Percentiles rank a stretch among this genome's conserved stretches.
These are phyloP conservation scores for Bubo scandiacus DNA, from an alignment of 2,113 vertebrate species.

Conservation along the genomic window DNA sequence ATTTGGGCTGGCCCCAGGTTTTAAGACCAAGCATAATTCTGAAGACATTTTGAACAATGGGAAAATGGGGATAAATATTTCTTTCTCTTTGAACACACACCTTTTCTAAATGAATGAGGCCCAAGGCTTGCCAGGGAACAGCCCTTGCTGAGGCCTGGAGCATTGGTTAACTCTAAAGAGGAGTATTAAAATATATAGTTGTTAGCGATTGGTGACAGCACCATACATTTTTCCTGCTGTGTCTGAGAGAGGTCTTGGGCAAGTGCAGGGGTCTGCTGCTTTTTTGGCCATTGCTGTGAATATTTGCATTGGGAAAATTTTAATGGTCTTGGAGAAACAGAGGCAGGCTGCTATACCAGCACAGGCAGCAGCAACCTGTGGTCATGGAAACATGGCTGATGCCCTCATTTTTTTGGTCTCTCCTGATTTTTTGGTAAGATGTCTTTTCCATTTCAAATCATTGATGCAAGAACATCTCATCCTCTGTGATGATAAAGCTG, in stretches of 20 bases:
- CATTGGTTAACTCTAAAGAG: neutral
- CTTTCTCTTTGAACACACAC: neutral
- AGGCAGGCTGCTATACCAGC: neutral
- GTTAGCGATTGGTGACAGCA: neutral
- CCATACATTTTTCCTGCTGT: neutral
- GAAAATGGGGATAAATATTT: conserved; percentile 6
- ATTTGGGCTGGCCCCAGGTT: conserved; percentile 20
- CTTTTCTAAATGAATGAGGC: neutral
- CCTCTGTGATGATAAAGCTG: conserved; percentile 6
- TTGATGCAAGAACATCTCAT: neutral
- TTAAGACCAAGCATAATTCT: conserved; percentile 19
- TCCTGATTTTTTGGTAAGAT: neutral
- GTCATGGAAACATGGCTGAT: conserved; percentile 7
- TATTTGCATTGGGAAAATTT: neutral
- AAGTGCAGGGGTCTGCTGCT: neutral
- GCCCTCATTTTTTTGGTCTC: neutral
- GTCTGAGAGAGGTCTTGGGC: conserved; percentile 14
- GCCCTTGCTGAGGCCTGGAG: neutral
- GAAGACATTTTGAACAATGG: conserved; percentile 10
- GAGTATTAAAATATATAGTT: conserved; percentile 9
- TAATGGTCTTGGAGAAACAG: neutral
- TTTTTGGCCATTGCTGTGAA: neutral
- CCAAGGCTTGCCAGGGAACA: neutral
- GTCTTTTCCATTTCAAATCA: conserved; percentile 36
- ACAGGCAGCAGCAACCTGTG: neutral